Percentiles rank a stretch among this genome's conserved stretches.
These are phyloP conservation scores for Sclerurus mexicanus DNA, from an alignment of 2,113 vertebrate genomes.

Conservation along the genomic window DNA sequence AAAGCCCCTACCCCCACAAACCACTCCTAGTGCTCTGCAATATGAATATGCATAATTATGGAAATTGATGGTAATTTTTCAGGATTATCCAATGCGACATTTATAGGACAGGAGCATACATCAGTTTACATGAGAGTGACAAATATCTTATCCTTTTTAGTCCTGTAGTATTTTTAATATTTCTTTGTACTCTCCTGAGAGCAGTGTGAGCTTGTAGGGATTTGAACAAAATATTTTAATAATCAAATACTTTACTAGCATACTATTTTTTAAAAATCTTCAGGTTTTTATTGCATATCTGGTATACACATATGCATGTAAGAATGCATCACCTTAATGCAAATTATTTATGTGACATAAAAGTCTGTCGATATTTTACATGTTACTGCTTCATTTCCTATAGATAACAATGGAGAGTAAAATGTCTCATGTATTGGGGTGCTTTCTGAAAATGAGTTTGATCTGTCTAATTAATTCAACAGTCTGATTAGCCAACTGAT, in stretches of 20 bases:
- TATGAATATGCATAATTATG: slow-evolving; percentile 95
- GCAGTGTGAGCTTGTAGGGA: slow-evolving; percentile 46
- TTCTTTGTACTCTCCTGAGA: slow-evolving; percentile 64
- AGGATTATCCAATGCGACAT: slow-evolving; percentile 89
- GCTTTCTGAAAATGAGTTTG: background rate
- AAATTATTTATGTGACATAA: background rate
- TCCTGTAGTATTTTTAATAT: slow-evolving; percentile 74
- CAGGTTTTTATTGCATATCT: background rate
- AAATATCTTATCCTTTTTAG: slow-evolving; percentile 85
- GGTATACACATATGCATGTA: background rate
- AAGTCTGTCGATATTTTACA: background rate
- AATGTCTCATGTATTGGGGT: background rate
- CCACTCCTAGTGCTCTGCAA: slow-evolving; percentile 82
- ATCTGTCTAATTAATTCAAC: slow-evolving; percentile 40
- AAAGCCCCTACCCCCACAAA: slow-evolving; percentile 10
- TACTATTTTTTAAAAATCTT: slow-evolving; percentile 11
- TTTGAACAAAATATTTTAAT: slow-evolving; percentile 59
- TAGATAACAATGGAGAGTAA: background rate
- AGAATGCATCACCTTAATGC: background rate
- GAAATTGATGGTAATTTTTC: slow-evolving; percentile 88
- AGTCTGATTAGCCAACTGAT: background rate
- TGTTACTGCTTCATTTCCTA: background rate
- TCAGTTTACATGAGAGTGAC: slow-evolving; percentile 86
- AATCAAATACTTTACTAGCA: slow-evolving; percentile 43
- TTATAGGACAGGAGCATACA: slow-evolving; percentile 86